These are phyloP conservation scores for Rhagium mordax DNA, from an alignment of 2,888 invertebrate genomes.

Conservation along the genomic window DNA sequence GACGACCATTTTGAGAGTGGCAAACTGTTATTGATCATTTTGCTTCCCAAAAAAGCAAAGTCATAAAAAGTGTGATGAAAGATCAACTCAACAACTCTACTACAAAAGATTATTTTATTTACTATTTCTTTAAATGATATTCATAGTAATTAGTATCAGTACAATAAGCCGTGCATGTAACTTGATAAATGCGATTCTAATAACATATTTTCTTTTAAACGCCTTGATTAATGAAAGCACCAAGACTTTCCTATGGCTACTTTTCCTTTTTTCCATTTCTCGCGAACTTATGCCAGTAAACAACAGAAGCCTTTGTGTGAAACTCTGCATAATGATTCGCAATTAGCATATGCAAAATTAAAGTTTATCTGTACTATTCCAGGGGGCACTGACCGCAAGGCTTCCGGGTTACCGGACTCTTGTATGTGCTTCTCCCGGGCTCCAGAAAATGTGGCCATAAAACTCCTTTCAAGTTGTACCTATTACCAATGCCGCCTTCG, in stretches of 20 bases:
- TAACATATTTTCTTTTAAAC: neutral
- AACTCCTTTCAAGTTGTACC: constrained; percentile 38
- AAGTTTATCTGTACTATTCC: constrained; percentile 41
- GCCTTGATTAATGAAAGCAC: neutral
- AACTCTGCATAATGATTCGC: constrained; percentile 34
- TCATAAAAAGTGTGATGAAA: too few relatives aligned
- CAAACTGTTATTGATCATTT: too few relatives aligned
- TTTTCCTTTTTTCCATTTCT: neutral
- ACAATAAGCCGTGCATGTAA: neutral
- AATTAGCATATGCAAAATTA: constrained; percentile 50
- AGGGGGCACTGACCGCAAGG: constrained; percentile 51
- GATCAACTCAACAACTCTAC: too few relatives aligned
- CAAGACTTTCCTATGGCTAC: neutral
- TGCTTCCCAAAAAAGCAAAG: too few relatives aligned
- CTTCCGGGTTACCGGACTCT: constrained; percentile 46
- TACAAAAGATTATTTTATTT: too few relatives aligned
- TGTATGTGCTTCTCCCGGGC: constrained; percentile 31
- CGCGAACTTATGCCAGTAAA: neutral
- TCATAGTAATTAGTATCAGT: too few relatives aligned
- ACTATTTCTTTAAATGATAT: too few relatives aligned
- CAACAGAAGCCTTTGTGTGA: neutral
- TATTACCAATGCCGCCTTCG: constrained; percentile 23
- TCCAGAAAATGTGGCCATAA: constrained; percentile 47
- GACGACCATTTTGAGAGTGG: too few relatives aligned
- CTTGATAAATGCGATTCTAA: neutral